phyloP scores from a whole-genome alignment of 1,140 invertebrate species.

The Eupeodes corollae region DNA sequence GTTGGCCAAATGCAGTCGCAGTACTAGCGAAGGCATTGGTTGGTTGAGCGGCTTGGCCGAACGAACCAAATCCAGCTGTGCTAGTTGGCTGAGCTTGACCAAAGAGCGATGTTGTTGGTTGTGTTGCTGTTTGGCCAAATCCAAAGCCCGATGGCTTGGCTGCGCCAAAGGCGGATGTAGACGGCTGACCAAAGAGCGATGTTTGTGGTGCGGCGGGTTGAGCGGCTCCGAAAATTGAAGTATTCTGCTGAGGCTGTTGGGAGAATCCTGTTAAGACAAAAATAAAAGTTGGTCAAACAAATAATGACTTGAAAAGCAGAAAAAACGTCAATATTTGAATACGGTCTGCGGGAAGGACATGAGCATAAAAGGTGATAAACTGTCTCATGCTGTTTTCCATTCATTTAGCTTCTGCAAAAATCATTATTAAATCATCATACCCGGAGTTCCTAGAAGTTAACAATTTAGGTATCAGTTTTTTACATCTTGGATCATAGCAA shows the following conservation, averaged over 20 bases:
- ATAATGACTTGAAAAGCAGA: too few species aligned
- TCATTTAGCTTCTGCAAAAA: too few species aligned
- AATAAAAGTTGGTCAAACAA: too few species aligned
- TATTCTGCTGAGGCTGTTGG: conserved; percentile 24
- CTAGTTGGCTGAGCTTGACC: conserved; percentile 41
- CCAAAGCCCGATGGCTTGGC: conserved; percentile 46
- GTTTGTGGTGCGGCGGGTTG: conserved; percentile 16
- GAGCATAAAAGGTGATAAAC: too few species aligned
- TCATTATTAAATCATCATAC: too few species aligned
- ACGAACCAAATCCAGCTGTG: conserved; percentile 40
- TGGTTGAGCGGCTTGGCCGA: conserved; percentile 48
- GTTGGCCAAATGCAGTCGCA: conserved; percentile 27
- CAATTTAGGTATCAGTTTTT: too few species aligned
- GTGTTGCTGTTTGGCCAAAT: conserved; percentile 38
- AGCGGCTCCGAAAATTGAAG: conserved; percentile 26
- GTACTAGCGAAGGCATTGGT: conserved; percentile 48
- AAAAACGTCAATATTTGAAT: too few species aligned
- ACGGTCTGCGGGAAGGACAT: too few species aligned
- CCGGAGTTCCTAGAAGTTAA: too few species aligned
- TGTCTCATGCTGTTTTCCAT: too few species aligned
- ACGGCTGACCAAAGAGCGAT: conserved; percentile 42
- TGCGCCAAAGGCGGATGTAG: conserved; percentile 49
- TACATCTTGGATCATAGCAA: too few species aligned
- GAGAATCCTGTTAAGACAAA: conserved; percentile 16
- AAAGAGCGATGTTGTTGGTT: conserved; percentile 43